Evolutionary conservation across 2,888 invertebrate species (phyloP).

Genomic region (Oscheius sp.): DNA sequence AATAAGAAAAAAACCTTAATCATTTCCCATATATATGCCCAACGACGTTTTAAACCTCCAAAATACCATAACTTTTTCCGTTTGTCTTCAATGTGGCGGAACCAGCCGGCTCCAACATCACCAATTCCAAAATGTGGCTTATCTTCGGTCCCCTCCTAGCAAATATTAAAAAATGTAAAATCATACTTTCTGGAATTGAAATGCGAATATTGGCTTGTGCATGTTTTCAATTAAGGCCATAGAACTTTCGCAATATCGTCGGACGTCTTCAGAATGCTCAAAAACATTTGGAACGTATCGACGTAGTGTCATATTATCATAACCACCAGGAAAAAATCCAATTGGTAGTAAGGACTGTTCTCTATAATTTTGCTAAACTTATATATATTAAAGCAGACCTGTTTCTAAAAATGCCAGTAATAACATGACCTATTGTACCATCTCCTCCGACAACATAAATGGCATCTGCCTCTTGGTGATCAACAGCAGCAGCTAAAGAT

Average conservation of each 20-base stretch:
- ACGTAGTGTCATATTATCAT: conserved; percentile 51
- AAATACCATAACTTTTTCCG: conserved; percentile 67
- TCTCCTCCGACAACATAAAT: conserved; percentile 68
- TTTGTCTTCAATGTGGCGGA: conserved; percentile 62
- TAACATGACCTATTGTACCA: conserved; percentile 61
- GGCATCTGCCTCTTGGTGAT: conserved; percentile 63
- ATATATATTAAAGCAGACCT: conserved; percentile 24
- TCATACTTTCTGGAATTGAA: conserved; percentile 26
- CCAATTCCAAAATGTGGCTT: conserved; percentile 44
- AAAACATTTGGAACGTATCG: conserved; percentile 52
- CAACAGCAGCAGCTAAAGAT: conserved; percentile 57
- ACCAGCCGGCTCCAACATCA: conserved; percentile 64
- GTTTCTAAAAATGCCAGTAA: conserved; percentile 59
- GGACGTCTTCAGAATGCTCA: conserved; percentile 48
- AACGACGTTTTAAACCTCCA: conserved; percentile 50
- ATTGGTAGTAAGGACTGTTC: conserved; percentile 53
- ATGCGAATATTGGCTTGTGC: conserved; percentile 31
- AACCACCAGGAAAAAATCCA: conserved; percentile 66
- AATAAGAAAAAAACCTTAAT: conserved; percentile 46
- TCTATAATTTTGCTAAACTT: conserved; percentile 21
- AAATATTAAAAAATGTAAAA: conserved; percentile 1
- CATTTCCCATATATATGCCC: conserved; percentile 68
- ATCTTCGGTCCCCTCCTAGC: conserved; percentile 13
- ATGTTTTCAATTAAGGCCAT: conserved; percentile 67
- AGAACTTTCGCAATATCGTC: conserved; percentile 62